A percentile compares a stretch with the other conserved stretches of the same genome.
phyloP scores from a whole-genome alignment of 2,888 invertebrate genomes.

The Sarcophaga caerulescens region DNA sequence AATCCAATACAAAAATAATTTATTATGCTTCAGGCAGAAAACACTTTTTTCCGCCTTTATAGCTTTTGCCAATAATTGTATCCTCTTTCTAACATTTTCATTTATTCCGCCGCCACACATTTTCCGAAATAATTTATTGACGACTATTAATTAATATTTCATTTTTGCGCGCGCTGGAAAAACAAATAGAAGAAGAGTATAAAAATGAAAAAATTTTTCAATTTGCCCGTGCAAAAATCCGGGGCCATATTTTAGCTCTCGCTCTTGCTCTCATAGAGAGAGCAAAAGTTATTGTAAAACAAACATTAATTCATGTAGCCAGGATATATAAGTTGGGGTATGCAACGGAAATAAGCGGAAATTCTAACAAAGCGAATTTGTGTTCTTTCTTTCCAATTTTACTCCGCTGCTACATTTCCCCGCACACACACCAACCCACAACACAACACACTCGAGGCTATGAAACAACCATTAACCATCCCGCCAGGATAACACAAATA shows the following conservation, averaged over 20 bases:
- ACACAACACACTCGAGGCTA: too few species aligned
- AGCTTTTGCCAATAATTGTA: too few species aligned
- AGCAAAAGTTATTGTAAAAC: background rate
- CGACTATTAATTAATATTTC: too few species aligned
- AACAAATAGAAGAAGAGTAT: too few species aligned
- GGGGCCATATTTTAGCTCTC: constrained; percentile 9
- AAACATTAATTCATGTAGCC: background rate
- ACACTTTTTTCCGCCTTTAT: too few species aligned
- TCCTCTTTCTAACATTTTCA: too few species aligned
- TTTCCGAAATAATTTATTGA: too few species aligned
- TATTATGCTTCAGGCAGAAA: too few species aligned
- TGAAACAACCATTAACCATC: too few species aligned
- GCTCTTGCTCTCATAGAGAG: background rate
- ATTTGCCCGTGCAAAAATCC: background rate
- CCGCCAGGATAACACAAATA: constrained; percentile 12
- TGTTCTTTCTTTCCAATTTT: constrained; percentile 11
- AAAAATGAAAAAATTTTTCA: background rate
- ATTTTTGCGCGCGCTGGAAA: too few species aligned
- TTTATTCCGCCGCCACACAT: too few species aligned
- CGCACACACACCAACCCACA: background rate
- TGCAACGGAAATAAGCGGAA: constrained; percentile 50
- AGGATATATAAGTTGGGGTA: background rate
- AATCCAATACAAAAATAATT: too few species aligned
- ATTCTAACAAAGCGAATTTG: constrained; percentile 35
- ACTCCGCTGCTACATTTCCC: background rate